Base-by-base conservation (phyloP, 2,888 invertebrate genomes). In the Aethes cnicana region DNA sequence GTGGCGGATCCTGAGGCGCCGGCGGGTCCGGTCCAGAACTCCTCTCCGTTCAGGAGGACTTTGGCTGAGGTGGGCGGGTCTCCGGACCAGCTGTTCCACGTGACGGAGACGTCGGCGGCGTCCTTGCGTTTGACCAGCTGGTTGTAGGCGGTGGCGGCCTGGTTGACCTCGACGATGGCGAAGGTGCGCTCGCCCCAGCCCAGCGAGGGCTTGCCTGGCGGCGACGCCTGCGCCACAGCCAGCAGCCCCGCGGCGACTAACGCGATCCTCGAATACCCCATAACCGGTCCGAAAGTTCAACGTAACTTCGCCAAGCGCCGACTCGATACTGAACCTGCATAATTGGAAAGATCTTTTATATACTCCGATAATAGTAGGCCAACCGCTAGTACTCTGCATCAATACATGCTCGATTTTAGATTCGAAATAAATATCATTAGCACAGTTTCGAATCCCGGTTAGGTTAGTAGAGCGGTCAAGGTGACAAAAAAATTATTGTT, bases 161-260 rank as follows among this genome's bases (percentile, higher is more conserved):
- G 89, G 63, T 86, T 89, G 55, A 89, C 89, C 64, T 89, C 89
- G 14, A 89, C 73, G 59, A 89, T 83, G 3, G 87, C 82, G 69
- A 89, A 89, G 56, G 79, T 80, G 32, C 89, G 72, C 57, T 89
- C 89, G 0, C 89, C 89, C 89, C 89, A 89, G 56, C 89, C 89
- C 21, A 89, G 69, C 52, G 74, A 74, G 0, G 89, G 85, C 54
- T 79, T 84, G 16, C 89, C 89, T 0, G 89, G 89, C 21, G 85
- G 83, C n/a, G 66, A 81, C 58, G 75, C 74, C 42, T 72, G 65
- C 23, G 64, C 81, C 20, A 77, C 57, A 44, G 69, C 74, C 37
- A 72, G 56, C 17, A 74, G 60, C 56, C 71, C 69, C 54, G 74
- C 81, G 54, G 64, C 72, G 61, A 77, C 65, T 59, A 82, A 64